These are phyloP conservation scores for Apamea epomidion DNA, from an alignment of 2,888 invertebrate species.

Conservation along the genomic window DNA sequence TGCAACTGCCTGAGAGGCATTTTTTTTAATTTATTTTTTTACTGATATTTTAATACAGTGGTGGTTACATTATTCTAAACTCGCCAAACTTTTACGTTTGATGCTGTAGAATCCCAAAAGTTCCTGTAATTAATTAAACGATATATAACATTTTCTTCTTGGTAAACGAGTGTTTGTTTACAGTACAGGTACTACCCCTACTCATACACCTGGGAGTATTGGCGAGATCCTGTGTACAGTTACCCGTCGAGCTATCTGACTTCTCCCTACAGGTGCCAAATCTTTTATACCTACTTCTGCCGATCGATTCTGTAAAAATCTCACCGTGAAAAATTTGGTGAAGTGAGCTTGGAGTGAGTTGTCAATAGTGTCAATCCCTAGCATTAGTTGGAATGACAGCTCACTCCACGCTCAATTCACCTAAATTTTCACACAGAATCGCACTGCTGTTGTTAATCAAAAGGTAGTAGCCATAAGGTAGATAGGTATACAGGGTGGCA, in stretches of 20 bases:
- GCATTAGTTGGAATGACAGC: no score
- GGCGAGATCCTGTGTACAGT: slow-evolving; percentile 75
- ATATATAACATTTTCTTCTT: no score
- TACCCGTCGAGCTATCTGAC: slow-evolving; percentile 80
- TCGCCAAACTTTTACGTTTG: no score
- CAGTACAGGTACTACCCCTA: slow-evolving; percentile 78
- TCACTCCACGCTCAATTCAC: no score
- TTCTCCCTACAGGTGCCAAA: slow-evolving; percentile 77
- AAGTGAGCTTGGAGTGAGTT: no score
- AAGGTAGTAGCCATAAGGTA: background rate
- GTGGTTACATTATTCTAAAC: no score
- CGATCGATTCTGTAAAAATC: no score
- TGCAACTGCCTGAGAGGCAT: background rate
- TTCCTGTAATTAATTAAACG: background rate
- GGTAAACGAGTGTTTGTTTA: slow-evolving; percentile 21
- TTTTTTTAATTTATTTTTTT: no score
- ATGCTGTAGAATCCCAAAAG: background rate
- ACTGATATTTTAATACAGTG: no score
- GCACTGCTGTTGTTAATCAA: background rate
- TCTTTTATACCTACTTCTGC: background rate
- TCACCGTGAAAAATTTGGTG: no score
- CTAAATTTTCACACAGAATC: no score
- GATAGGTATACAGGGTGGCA: background rate
- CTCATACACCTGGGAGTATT: slow-evolving; percentile 80
- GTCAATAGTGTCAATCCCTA: no score